These are phyloP conservation scores for Merodon equestris DNA, from an alignment of 2,888 invertebrate genomes.

Conservation along the genomic window DNA sequence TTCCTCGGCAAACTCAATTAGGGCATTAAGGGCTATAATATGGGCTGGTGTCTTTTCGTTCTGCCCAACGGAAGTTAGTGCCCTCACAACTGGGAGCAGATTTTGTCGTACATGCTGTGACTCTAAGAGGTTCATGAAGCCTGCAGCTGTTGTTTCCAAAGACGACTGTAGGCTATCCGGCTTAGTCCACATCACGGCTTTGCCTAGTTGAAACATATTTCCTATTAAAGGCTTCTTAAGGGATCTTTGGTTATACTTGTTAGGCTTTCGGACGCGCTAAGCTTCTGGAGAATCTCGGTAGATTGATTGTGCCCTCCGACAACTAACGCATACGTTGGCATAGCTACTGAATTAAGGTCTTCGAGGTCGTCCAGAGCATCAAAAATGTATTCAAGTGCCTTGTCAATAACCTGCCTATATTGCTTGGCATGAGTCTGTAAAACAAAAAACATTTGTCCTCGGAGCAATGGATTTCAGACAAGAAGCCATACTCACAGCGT, in stretches of 20 bases:
- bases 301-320: conserved; percentile 26
- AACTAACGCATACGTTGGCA: conserved; percentile 8
- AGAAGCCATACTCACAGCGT: conserved; percentile 78
- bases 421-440: no score
- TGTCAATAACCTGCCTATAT: no score
- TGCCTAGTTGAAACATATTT: no score
- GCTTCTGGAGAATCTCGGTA: conserved; percentile 1
- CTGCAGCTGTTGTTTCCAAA: conserved; percentile 74
- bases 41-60: conserved; percentile 3
- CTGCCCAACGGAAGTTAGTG: conserved; percentile 82
- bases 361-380: no score
- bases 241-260: no score
- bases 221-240: no score
- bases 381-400: no score
- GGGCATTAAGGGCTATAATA: conserved; percentile 84
- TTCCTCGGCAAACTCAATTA: conserved; percentile 80
- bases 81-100: conserved; percentile 81
- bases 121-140: conserved; percentile 74
- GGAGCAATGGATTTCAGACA: no score
- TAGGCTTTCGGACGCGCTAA: not conserved
- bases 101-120: conserved; percentile 72
- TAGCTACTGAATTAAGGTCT: no score
- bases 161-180: not conserved
- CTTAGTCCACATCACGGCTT: not conserved
- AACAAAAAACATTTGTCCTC: no score